Base-by-base conservation (phyloP, 1,140 invertebrate species). In the Potamilus streckersoni region DNA sequence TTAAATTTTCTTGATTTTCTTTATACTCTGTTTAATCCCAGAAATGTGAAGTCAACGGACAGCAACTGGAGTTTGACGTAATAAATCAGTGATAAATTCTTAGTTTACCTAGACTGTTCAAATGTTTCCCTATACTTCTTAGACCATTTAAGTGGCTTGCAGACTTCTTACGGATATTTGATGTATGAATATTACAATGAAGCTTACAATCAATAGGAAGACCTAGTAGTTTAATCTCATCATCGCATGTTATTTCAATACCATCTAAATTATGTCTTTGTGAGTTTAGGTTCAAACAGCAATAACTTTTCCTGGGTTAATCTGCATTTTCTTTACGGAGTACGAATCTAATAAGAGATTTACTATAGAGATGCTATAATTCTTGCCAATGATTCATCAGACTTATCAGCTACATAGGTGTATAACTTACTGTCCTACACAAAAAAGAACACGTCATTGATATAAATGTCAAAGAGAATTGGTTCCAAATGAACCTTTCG, bases 191-290 rank as follows among this genome's bases (percentile, higher is more conserved):
- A 61, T 74, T 60, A 72, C 61, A 74, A 61, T 75, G 71, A 15
- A 79, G 63, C 49, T 61, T 72, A 64, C 59, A 75, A 75, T 79
- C 72, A 63, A 79, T 72, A 69, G 63, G 61, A 61, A 73, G 58
- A 64, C 71, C 65, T 49, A 69, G 65, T 14, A 79, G 65, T 74
- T 75, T 75, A 4, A 76, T 71, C 5, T 17, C 55, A 23, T 79
- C 73, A 63, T 79, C 78, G 69, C 62, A 78, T 56, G 55, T 23
- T 61, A 77, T 72, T 62, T 49, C 20, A n/a, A 23, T n/a, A 70
- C 64, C 57, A 55, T 20, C 64, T 23, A 70, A 65, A 15, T 62
- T 72, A n/a, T 58, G 64, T 31, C 64, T 8, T 61, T 0, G 20
- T n/a, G 4, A 15, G 55, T 59, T 59, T 73, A 23, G 62, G 62